Conservation (phyloP, 2,888 invertebrate species). For the Sturmia bella region DNA sequence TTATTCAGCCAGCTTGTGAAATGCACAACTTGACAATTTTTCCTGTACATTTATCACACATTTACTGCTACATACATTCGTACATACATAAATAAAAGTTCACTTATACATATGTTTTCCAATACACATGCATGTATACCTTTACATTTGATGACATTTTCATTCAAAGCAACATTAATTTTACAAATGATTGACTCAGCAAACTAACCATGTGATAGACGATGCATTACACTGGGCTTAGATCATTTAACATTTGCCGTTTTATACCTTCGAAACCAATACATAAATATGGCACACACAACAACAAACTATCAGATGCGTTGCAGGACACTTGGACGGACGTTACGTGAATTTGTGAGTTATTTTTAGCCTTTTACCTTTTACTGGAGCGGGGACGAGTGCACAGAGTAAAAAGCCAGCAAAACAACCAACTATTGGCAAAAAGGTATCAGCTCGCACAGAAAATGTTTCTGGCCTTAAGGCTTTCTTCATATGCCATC, state of each 20-base stretch:
- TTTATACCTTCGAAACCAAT: constrained; percentile 25
- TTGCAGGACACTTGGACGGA: constrained; percentile 11
- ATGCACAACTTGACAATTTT: constrained; percentile 28
- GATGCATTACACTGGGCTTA: constrained; percentile 65
- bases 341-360: not conserved
- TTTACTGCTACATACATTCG: not conserved
- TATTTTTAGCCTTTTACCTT: constrained; percentile 26
- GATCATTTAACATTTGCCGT: constrained; percentile 68
- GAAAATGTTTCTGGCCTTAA: constrained; percentile 32
- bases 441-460: constrained; percentile 30
- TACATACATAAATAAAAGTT: not conserved
- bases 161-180: constrained; percentile 74
- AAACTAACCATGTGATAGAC: constrained; percentile 73
- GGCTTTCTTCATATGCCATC: not conserved
- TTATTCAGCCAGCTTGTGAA: constrained; percentile 53
- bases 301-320: not conserved
- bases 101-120: not conserved
- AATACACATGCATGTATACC: not conserved
- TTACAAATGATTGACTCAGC: constrained; percentile 76
- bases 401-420: constrained; percentile 10
- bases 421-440: constrained; percentile 30
- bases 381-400: constrained; percentile 1
- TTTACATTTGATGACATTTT: constrained; percentile 57
- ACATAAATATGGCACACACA: constrained; percentile 3
- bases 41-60: constrained; percentile 20